Conservation (phyloP, 1,140 invertebrate genomes). For the Caenorhabditis tropicalis region DNA sequence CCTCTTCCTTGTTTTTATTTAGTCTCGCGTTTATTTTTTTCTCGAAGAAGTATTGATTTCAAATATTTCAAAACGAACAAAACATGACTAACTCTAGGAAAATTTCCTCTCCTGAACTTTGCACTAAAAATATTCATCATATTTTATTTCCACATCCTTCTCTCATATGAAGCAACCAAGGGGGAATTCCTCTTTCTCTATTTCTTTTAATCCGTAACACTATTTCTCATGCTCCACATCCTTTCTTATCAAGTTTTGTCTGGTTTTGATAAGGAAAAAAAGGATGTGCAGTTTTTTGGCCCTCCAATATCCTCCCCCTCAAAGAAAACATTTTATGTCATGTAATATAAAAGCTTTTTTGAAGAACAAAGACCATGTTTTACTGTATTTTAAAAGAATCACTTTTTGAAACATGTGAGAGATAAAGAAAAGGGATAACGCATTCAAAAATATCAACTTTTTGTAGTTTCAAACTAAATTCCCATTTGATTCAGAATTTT, state of each 20-base stretch:
- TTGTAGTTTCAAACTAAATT: background rate
- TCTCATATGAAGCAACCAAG: background rate
- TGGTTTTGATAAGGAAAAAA: constrained; percentile 10
- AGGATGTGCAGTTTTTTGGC: constrained; percentile 2
- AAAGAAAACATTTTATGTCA: background rate
- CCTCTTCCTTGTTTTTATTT: background rate
- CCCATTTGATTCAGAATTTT: too few relatives aligned
- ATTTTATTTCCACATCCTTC: background rate
- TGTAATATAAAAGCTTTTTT: background rate
- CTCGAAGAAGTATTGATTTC: too few relatives aligned
- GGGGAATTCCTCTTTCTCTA: background rate
- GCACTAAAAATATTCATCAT: background rate
- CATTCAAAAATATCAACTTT: background rate
- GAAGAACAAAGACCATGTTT: background rate
- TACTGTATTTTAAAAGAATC: background rate
- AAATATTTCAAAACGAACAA: too few relatives aligned
- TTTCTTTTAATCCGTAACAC: background rate
- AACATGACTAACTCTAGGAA: too few relatives aligned
- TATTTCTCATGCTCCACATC: background rate
- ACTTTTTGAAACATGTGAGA: background rate
- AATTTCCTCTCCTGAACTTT: background rate
- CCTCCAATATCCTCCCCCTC: background rate
- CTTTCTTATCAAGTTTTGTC: constrained; percentile 7
- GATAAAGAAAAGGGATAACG: background rate
- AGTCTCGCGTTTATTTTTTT: background rate